Conservation (phyloP, 2,113 vertebrate genomes). For the Camelus dromedarius region DNA sequence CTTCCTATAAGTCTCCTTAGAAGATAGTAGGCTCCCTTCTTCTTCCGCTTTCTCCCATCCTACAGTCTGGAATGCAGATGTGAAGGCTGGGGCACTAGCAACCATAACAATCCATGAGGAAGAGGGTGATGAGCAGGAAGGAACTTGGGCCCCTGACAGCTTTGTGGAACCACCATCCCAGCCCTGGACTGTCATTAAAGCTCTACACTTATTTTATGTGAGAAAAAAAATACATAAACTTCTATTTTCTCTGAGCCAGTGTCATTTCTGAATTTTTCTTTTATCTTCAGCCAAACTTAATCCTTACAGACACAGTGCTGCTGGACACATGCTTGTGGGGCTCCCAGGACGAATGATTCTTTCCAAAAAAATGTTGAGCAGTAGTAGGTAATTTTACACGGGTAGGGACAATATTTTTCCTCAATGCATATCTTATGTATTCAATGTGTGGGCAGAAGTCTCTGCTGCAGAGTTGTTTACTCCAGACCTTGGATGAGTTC, state of each 20-base stretch:
- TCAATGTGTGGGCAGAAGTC: background rate
- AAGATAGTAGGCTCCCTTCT: background rate
- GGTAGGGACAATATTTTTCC: background rate
- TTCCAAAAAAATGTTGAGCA: background rate
- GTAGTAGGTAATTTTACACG: background rate
- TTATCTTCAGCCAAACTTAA: background rate
- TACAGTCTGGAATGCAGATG: background rate
- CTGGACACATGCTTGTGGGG: background rate
- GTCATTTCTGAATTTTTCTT: background rate
- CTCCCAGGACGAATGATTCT: background rate
- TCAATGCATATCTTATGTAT: background rate
- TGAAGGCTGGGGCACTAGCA: background rate
- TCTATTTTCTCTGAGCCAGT: background rate
- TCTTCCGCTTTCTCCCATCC: no score
- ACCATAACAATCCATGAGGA: background rate
- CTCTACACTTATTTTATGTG: background rate
- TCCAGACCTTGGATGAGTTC: background rate
- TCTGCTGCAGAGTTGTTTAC: background rate
- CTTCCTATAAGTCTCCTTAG: background rate
- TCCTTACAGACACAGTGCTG: background rate
- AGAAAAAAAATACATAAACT: background rate
- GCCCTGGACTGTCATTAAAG: background rate
- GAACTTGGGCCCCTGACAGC: accelerated
- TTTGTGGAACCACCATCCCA: accelerated
- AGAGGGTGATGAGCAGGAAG: background rate